These are phyloP conservation scores for Pogona vitticeps DNA, from an alignment of 2,113 vertebrate genomes.

Conservation along the genomic window DNA sequence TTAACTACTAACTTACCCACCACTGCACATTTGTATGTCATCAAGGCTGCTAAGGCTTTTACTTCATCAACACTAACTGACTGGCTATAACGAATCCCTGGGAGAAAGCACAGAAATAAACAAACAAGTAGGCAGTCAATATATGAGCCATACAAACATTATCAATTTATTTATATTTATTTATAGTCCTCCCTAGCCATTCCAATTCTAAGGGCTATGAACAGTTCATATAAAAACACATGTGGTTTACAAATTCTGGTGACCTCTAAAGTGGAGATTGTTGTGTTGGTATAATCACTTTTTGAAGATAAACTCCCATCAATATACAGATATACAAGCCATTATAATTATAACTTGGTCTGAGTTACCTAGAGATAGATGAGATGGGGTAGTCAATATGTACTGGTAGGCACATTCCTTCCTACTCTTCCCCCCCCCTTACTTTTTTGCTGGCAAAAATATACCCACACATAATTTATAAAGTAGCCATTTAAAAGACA, in stretches of 20 bases:
- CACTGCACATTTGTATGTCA: constrained; percentile 24
- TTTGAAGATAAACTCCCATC: not conserved
- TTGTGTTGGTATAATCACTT: not conserved
- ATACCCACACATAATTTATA: not conserved
- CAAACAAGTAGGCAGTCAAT: not conserved
- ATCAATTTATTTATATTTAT: not conserved
- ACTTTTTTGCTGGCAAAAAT: not conserved
- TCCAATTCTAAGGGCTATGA: not conserved
- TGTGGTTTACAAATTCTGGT: not conserved
- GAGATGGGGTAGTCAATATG: not conserved
- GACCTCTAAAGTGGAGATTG: not conserved
- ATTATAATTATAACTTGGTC: not conserved
- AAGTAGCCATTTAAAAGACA: not conserved
- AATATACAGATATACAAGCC: not conserved
- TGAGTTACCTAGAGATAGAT: not conserved
- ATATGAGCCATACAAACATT: not conserved
- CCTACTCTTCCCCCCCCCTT: too few species aligned
- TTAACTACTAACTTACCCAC: constrained; percentile 37
- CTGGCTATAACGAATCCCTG: constrained; percentile 45
- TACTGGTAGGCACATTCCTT: not conserved
- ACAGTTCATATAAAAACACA: not conserved
- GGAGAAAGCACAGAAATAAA: constrained; percentile 25
- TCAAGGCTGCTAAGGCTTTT: constrained; percentile 60
- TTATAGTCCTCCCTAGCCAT: not conserved
- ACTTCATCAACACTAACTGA: constrained; percentile 16